Evolutionary conservation across 2,888 invertebrate genomes (phyloP).

Genomic region (Dynastes tityus): DNA sequence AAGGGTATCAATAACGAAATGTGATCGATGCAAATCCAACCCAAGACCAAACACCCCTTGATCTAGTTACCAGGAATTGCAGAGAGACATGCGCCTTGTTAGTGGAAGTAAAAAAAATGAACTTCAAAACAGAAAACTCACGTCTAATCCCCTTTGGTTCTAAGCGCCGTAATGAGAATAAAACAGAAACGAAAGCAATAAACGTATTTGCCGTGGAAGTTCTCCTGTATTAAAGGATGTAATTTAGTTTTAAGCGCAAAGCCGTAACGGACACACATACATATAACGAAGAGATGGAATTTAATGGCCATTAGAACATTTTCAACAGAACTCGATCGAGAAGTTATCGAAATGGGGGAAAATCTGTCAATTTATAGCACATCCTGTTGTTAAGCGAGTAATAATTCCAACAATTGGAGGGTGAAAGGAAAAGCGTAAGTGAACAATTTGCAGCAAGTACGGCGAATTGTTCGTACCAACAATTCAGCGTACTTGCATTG

Average conservation of each 20-base stretch:
- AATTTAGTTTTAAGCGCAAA: constrained; percentile 18
- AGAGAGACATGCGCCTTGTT: constrained; percentile 26
- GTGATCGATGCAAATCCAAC: constrained; percentile 2
- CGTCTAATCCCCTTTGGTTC: constrained; percentile 6
- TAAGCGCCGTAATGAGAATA: constrained; percentile 10
- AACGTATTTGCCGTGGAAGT: constrained; percentile 23
- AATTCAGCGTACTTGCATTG: not conserved
- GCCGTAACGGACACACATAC: not conserved
- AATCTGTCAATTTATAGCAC: constrained; percentile 33
- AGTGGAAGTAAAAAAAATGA: constrained; percentile 8
- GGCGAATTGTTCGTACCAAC: constrained; percentile 1
- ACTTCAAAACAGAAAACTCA: constrained; percentile 21
- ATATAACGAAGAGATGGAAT: constrained; percentile 17
- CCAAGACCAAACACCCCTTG: constrained; percentile 2
- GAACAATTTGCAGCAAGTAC: constrained; percentile 32
- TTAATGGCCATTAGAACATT: constrained; percentile 35
- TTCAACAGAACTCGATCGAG: constrained; percentile 16
- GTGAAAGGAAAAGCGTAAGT: constrained; percentile 26
- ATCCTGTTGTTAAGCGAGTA: constrained; percentile 28
- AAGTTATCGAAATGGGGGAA: constrained; percentile 32
- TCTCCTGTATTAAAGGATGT: constrained; percentile 16
- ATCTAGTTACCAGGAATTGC: constrained; percentile 29
- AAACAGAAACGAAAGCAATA: constrained; percentile 35
- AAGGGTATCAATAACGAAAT: constrained; percentile 26
- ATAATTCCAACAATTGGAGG: constrained; percentile 22